These are phyloP conservation scores for Ooceraea biroi DNA, from an alignment of 1,140 invertebrate species.

Conservation along the genomic window DNA sequence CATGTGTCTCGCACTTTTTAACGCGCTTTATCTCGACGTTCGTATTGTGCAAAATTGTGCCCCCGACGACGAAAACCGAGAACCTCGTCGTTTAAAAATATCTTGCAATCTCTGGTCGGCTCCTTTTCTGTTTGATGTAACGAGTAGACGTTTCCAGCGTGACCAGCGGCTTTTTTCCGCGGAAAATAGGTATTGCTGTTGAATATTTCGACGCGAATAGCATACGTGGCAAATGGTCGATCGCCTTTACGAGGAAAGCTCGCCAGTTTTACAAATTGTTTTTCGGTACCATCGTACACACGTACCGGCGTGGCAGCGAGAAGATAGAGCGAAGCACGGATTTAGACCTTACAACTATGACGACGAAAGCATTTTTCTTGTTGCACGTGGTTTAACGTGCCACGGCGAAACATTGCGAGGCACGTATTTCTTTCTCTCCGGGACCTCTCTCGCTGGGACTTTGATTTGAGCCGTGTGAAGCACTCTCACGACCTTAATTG, in stretches of 20 bases:
- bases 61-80: no score
- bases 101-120: no score
- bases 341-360: constrained; percentile 53
- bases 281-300: not conserved
- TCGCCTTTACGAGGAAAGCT: no score
- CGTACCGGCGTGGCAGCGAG: constrained; percentile 11
- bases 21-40: constrained; percentile 3
- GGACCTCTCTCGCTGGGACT: constrained; percentile 19
- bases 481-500: constrained; percentile 60
- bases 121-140: not conserved
- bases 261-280: constrained; percentile 17
- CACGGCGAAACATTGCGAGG: constrained; percentile 56
- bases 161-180: no score
- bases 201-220: not conserved
- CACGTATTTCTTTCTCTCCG: constrained; percentile 59
- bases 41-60: no score
- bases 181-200: not conserved
- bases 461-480: constrained; percentile 54
- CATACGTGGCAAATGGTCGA: not conserved
- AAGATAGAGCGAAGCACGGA: constrained; percentile 53
- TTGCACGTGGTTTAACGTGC: constrained; percentile 52
- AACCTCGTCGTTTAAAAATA: no score
- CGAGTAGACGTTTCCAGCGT: not conserved
- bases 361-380: constrained; percentile 59
- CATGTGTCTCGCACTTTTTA: constrained; percentile 11